A percentile compares a stretch with the other conserved stretches of the same genome.
Evolutionary conservation across 2,113 vertebrate genomes (phyloP).

Genomic region (Bos javanicus): DNA sequence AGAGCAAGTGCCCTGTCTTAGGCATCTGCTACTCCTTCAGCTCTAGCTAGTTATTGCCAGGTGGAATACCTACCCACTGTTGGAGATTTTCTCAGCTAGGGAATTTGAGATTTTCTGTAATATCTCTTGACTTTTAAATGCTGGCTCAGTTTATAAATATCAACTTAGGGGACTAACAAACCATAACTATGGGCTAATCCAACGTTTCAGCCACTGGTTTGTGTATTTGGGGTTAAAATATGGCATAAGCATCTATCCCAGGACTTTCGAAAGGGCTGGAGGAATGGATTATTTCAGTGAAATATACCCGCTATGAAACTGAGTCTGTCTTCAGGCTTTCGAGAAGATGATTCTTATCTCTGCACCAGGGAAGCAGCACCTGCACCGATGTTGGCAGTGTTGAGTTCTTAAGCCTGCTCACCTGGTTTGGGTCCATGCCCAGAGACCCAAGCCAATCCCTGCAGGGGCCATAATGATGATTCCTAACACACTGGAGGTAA

Average conservation of each 20-base stretch:
- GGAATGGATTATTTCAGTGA: not conserved
- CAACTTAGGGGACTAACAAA: not conserved
- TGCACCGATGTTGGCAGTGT: not conserved
- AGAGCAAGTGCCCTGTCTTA: not conserved
- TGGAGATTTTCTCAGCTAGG: not conserved
- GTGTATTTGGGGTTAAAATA: not conserved
- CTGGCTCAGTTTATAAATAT: not conserved
- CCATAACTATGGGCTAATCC: not conserved
- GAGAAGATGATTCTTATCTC: not conserved
- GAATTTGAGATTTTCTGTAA: not conserved
- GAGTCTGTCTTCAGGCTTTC: not conserved
- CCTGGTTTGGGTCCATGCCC: slow-evolving; percentile 25
- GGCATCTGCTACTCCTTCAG: not conserved
- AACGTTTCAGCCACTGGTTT: not conserved
- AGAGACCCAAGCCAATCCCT: slow-evolving; percentile 26
- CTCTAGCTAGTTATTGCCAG: not conserved
- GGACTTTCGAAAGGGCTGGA: not conserved
- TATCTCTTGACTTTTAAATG: not conserved
- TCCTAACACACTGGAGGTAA: not conserved
- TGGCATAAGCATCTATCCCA: not conserved
- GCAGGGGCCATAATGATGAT: slow-evolving; percentile 13
- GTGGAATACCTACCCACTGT: not conserved
- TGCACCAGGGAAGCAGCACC: not conserved
- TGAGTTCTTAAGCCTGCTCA: slow-evolving; percentile 12
- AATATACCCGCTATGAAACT: not conserved